These are phyloP conservation scores for Drosophila kurseongensis DNA, from an alignment of 1,140 invertebrate species.

Conservation along the genomic window DNA sequence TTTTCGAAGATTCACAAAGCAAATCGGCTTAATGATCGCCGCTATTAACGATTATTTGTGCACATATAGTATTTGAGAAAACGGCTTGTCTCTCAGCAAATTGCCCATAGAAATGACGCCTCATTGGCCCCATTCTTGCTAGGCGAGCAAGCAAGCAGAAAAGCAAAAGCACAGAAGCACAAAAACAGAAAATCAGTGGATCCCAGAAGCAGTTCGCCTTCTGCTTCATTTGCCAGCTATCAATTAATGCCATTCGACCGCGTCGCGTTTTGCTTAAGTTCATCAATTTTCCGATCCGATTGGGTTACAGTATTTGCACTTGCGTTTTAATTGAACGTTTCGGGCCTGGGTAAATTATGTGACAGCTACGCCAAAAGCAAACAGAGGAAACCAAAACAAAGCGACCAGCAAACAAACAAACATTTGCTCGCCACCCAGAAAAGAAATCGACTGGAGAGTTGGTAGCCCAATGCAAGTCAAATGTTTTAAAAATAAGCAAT, in stretches of 20 bases:
- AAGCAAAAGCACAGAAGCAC: slow-evolving; percentile 42
- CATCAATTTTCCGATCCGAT: slow-evolving; percentile 60
- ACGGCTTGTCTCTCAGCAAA: slow-evolving; percentile 34
- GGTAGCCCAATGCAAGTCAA: slow-evolving; percentile 48
- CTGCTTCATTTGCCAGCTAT: slow-evolving; percentile 51
- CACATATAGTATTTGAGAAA: slow-evolving; percentile 26
- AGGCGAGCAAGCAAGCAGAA: slow-evolving; percentile 14
- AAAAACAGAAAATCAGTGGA: slow-evolving; percentile 25
- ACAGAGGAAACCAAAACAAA: slow-evolving; percentile 45
- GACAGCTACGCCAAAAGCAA: slow-evolving; percentile 69
- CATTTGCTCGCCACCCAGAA: slow-evolving; percentile 46
- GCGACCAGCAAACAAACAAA: slow-evolving; percentile 51
- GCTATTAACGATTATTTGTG: slow-evolving; percentile 44
- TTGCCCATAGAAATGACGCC: slow-evolving; percentile 48
- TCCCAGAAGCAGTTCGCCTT: slow-evolving; percentile 37
- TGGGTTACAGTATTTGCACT: slow-evolving; percentile 66
- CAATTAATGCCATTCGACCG: slow-evolving; percentile 64
- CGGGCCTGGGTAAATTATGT: slow-evolving; percentile 57
- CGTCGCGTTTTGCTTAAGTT: slow-evolving; percentile 48
- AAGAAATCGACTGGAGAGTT: slow-evolving; percentile 30
- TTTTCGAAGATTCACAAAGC: slow-evolving; percentile 19
- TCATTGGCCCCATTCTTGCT: slow-evolving; percentile 50
- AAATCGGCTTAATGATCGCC: slow-evolving; percentile 34
- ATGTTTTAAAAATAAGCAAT: slow-evolving; percentile 49
- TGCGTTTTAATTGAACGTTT: slow-evolving; percentile 63